These are phyloP conservation scores for Herpailurus yagouaroundi DNA, from an alignment of 2,113 vertebrate species.

Conservation along the genomic window DNA sequence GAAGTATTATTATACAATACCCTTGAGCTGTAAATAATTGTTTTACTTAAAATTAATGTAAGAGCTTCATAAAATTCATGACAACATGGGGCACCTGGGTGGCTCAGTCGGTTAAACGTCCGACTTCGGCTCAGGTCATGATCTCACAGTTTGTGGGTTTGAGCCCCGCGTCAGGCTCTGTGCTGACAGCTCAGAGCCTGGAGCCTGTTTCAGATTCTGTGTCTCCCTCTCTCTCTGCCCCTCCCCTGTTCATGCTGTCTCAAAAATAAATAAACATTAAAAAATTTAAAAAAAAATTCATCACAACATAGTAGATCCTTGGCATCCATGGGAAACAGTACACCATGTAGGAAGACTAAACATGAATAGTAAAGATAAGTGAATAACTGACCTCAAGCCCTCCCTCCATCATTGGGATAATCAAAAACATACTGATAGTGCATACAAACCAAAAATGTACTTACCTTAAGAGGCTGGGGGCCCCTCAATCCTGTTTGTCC, in stretches of 20 bases:
- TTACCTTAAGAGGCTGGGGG: slow-evolving; percentile 90
- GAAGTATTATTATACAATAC: neutral
- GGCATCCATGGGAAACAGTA: neutral
- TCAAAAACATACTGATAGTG: neutral
- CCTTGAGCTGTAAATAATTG: neutral
- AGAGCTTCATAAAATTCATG: neutral
- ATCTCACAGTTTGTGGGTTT: no score
- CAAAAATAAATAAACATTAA: no score
- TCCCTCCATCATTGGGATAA: slow-evolving; percentile 33
- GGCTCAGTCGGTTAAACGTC: no score
- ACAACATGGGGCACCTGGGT: neutral
- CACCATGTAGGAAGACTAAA: neutral
- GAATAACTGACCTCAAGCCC: slow-evolving; percentile 85
- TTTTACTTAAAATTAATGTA: slow-evolving; percentile 26
- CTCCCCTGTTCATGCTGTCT: no score
- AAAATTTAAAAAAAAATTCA: neutral
- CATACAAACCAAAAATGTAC: neutral
- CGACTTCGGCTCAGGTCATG: no score
- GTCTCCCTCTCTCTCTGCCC: no score
- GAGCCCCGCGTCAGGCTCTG: no score
- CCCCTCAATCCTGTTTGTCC: slow-evolving; percentile 92
- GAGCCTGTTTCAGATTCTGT: no score
- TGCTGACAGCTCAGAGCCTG: no score
- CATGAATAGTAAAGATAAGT: neutral
- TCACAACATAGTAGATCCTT: neutral